Evolutionary conservation across 2,888 invertebrate species (phyloP).

Genomic region (Sarcophaga variegata): DNA sequence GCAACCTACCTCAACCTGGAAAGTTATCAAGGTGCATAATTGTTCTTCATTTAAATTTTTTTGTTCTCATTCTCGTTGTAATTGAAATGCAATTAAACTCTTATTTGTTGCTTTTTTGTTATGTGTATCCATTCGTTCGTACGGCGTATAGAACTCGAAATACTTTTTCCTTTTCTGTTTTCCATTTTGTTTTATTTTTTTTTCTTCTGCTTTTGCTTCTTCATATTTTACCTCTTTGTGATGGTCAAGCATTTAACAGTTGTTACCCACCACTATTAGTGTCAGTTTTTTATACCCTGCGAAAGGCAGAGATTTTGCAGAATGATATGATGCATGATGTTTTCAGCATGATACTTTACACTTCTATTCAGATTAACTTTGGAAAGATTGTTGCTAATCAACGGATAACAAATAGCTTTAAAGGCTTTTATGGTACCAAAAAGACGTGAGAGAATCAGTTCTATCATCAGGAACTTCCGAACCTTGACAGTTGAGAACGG

Average conservation of each 20-base stretch:
- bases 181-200: rapidly evolving
- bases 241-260: constrained; percentile 48
- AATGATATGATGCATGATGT: neutral
- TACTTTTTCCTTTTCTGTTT: no score
- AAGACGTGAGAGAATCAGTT: no score
- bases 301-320: neutral
- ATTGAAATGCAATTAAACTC: constrained; percentile 66
- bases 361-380: no score
- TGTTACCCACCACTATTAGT: constrained; percentile 54
- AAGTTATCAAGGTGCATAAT: constrained; percentile 21
- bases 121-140: no score
- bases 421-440: no score
- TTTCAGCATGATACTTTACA: no score
- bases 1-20: neutral
- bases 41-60: constrained; percentile 39
- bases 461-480: no score
- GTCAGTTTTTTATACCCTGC: neutral
- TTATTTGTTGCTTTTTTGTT: neutral
- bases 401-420: no score
- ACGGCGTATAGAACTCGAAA: no score
- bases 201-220: rapidly evolving
- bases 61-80: constrained; percentile 15
- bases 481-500: no score
- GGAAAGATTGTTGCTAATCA: no score
- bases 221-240: no score